Evolutionary conservation across 2,113 vertebrate genomes (phyloP).

Genomic region (Pleuronectes platessa): DNA sequence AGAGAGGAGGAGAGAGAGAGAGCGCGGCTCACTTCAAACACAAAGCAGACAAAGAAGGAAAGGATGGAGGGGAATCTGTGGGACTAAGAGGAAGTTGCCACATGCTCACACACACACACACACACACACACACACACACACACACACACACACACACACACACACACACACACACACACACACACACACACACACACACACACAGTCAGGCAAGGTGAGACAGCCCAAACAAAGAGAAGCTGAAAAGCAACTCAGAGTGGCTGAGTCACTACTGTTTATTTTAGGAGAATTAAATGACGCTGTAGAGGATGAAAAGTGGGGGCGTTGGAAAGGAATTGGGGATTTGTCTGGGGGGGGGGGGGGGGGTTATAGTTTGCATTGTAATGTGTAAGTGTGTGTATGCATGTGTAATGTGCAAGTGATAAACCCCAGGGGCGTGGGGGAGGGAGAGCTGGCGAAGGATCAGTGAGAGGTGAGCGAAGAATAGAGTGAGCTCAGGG

Average conservation of each 20-base stretch:
- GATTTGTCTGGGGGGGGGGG: slow-evolving; percentile 47
- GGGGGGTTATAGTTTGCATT: slow-evolving; percentile 47
- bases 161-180: slow-evolving; percentile 1
- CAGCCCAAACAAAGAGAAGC: slow-evolving; percentile 59
- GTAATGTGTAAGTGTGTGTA: slow-evolving; percentile 54
- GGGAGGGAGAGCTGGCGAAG: slow-evolving; percentile 59
- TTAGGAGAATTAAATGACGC: slow-evolving; percentile 38
- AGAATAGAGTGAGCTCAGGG: slow-evolving; percentile 20
- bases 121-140: slow-evolving; percentile 1
- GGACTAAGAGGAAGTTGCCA: slow-evolving; percentile 33
- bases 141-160: neutral
- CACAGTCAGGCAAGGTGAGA: slow-evolving; percentile 43
- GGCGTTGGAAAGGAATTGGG: neutral
- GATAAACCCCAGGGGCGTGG: slow-evolving; percentile 52
- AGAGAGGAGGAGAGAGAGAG: neutral
- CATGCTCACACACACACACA: slow-evolving; percentile 6
- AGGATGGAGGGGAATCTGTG: neutral
- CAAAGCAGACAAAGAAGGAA: slow-evolving; percentile 26
- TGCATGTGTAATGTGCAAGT: slow-evolving; percentile 59
- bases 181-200: slow-evolving; percentile 2
- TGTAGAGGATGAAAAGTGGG: neutral
- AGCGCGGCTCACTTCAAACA: slow-evolving; percentile 16
- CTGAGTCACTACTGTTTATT: slow-evolving; percentile 60
- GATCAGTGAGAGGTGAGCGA: slow-evolving; percentile 67
- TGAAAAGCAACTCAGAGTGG: slow-evolving; percentile 19